Evolutionary conservation across 2,888 invertebrate genomes (phyloP), one percentile per base, ranked within the genome.

Genomic region (Eucriotettix oculatus): DNA sequence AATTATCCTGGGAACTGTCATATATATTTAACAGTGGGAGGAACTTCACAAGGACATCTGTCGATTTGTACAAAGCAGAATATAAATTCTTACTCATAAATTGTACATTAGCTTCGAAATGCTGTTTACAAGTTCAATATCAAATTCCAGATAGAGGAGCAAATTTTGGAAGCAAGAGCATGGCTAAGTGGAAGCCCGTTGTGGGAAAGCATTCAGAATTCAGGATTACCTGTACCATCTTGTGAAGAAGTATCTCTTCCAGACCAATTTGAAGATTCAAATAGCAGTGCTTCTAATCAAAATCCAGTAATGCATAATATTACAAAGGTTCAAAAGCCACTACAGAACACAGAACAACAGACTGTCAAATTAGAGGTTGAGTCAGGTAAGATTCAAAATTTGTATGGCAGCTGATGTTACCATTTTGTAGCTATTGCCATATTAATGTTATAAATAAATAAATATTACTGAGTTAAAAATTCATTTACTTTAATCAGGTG

Each of bases 141-240:
- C 12, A 48, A 17, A 58, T 69, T 69, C 14, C 71, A 90, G 84
- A 88, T 96, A 58, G 98, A 99, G 73, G 98, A 99, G 74, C 86
- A 87, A 68, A 91, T 96, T 59, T 75, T 99, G 59, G 98, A 98
- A 70, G 86, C 86, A 10, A 72, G 92, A 64, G 92, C 91, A 3
- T 99, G 99, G 99, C 81, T 82, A 63, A 79, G 80, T 12, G 83
- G 83, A 61, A 96, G 96, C 67, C 88, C 90, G 0, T 71, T 98
- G 42, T 99, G 98, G 98, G 81, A 82, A 54, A 82, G 83, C 42
- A 83, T 94, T 56, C 75, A 74, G 63, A 75, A 74, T 53, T 77
- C 78, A 40, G 78, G 77, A 2, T 76, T 76, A 53, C 77, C 78
- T n/a, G 79, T 90, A 54, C 90, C 91, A 1, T 81, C 83, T n/a